A percentile compares a stretch with the other conserved stretches of the same genome.
Conservation (phyloP, 2,113 vertebrate species). For the Pithys albifrons region DNA sequence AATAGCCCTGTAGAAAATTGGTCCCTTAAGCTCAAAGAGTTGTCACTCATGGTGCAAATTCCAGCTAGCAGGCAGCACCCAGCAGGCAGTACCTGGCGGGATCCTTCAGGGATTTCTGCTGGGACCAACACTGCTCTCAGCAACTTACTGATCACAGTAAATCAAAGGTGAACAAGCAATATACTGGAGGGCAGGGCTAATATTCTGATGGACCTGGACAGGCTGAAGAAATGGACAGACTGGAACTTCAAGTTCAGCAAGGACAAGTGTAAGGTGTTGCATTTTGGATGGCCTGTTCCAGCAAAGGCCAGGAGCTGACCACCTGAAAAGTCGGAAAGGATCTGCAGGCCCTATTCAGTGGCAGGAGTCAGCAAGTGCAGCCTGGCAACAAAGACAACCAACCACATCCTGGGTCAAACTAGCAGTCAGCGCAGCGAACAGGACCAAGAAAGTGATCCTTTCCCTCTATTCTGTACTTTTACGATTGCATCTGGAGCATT, state of each 20-base stretch:
- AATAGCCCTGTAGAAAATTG: background rate
- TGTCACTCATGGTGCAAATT: background rate
- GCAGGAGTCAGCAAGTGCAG: background rate
- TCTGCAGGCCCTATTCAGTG: background rate
- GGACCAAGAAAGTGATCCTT: background rate
- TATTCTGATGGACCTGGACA: background rate
- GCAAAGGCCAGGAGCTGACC: background rate
- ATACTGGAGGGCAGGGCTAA: background rate
- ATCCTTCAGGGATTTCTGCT: background rate
- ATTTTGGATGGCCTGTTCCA: background rate
- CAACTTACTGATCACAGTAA: background rate
- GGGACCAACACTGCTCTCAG: background rate
- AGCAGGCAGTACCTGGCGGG: fast-evolving
- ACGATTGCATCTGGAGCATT: background rate
- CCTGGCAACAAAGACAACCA: background rate
- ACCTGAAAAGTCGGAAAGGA: background rate
- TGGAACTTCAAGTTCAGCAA: background rate
- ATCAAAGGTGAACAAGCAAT: background rate
- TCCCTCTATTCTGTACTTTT: background rate
- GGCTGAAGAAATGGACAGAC: background rate
- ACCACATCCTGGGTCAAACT: background rate
- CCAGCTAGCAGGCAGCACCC: background rate
- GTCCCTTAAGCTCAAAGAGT: background rate
- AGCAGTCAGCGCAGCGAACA: background rate
- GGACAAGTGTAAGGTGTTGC: background rate